Conservation (phyloP, 2,113 vertebrate genomes). For the Ellobius talpinus region DNA sequence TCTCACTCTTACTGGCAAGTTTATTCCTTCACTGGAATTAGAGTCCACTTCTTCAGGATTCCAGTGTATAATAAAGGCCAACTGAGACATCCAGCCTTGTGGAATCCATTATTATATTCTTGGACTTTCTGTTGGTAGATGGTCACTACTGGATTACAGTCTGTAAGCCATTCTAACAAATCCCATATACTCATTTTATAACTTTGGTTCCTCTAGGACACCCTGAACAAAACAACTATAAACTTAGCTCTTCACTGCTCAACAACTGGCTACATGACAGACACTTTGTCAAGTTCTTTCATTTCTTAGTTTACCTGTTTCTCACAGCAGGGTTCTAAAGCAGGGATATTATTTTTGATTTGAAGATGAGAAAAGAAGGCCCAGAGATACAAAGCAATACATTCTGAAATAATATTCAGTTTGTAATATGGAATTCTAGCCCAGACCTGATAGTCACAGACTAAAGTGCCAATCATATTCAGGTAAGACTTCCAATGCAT, state of each 20-base stretch:
- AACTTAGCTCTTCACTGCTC: not conserved
- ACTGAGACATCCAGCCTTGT: not conserved
- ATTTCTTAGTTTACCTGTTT: not conserved
- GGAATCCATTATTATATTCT: not conserved
- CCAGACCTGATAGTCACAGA: not conserved
- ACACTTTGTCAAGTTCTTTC: not conserved
- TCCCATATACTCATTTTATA: not conserved
- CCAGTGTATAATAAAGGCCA: too few species aligned
- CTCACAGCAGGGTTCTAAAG: not conserved
- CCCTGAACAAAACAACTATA: not conserved
- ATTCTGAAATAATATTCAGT: not conserved
- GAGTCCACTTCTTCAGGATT: not conserved
- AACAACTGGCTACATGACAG: not conserved
- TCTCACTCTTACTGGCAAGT: not conserved
- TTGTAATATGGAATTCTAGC: constrained; percentile 7
- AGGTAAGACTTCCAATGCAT: not conserved
- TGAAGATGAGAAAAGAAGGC: constrained; percentile 9
- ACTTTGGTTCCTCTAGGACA: not conserved
- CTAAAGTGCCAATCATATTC: not conserved
- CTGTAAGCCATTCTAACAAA: not conserved
- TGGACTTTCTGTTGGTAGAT: not conserved
- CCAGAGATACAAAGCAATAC: not conserved
- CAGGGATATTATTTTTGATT: not conserved
- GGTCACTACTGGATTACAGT: not conserved
- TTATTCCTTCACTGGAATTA: not conserved